phyloP scores from a whole-genome alignment of 2,113 vertebrate species.

The Dipodomys ordii region DNA sequence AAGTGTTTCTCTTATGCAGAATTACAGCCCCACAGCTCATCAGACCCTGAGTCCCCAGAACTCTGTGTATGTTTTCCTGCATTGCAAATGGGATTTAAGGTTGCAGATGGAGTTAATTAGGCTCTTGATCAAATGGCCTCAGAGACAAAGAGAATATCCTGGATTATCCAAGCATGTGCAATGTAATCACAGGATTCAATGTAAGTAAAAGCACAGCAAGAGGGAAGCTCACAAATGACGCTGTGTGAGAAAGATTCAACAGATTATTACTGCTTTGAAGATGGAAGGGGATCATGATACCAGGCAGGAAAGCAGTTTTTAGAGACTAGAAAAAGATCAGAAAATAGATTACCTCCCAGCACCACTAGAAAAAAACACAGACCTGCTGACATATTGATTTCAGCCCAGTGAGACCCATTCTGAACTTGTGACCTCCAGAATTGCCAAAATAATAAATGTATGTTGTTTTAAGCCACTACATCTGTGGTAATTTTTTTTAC shows the following conservation, averaged over 20 bases:
- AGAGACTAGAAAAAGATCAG: neutral
- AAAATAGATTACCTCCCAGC: neutral
- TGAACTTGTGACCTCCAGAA: neutral
- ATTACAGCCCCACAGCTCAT: neutral
- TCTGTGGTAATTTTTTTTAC: neutral
- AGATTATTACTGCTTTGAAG: neutral
- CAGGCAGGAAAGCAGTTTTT: neutral
- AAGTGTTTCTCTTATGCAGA: neutral
- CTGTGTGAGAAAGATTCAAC: neutral
- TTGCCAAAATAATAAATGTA: neutral
- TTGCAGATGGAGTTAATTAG: neutral
- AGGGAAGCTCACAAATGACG: neutral
- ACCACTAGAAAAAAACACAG: neutral
- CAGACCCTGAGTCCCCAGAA: neutral
- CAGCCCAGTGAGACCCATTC: neutral
- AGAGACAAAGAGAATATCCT: neutral
- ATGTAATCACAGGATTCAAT: neutral
- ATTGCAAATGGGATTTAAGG: neutral
- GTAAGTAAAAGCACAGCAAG: neutral
- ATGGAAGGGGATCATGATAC: neutral
- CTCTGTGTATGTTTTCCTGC: neutral
- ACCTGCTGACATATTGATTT: neutral
- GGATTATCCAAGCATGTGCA: neutral
- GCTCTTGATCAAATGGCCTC: neutral
- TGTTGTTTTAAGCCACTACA: neutral